phyloP scores from a whole-genome alignment of 2,797 vertebrate species.

The Ptychadena robeensis region DNA sequence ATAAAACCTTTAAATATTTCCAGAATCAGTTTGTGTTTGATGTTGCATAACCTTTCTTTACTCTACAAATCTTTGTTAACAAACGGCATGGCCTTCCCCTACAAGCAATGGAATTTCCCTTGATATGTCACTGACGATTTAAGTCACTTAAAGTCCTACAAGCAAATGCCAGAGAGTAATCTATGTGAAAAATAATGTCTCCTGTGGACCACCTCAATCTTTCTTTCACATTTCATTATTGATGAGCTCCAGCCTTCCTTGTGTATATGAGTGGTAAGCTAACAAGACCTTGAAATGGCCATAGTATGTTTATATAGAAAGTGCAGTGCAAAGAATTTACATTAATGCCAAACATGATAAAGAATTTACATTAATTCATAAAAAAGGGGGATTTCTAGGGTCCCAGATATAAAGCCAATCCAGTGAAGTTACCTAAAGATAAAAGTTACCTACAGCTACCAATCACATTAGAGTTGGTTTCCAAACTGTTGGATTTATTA shows the following conservation, averaged over 20 bases:
- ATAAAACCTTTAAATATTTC: too few species aligned
- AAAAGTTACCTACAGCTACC: too few species aligned
- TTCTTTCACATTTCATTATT: constrained; percentile 1
- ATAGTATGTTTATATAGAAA: background rate
- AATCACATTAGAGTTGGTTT: too few species aligned
- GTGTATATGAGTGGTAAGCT: background rate
- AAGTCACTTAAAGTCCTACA: background rate
- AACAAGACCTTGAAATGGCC: constrained; percentile 15
- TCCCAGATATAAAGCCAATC: too few species aligned
- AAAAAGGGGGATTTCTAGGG: too few species aligned
- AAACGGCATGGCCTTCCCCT: background rate
- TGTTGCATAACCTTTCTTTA: constrained; percentile 11
- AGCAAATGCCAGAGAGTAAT: constrained; percentile 29
- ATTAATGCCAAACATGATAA: too few species aligned
- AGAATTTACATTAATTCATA: too few species aligned
- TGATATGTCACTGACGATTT: background rate
- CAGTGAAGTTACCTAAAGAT: too few species aligned
- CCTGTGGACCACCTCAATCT: background rate
- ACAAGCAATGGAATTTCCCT: background rate
- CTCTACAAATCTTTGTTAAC: background rate
- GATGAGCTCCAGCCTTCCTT: background rate
- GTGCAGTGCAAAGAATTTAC: too few species aligned
- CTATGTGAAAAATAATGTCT: constrained; percentile 3
- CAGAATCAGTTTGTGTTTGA: background rate
- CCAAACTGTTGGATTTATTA: too few species aligned